Evolutionary conservation across 23 tunicate genomes (phyloP).

Genomic region (Ascidia mentula): DNA sequence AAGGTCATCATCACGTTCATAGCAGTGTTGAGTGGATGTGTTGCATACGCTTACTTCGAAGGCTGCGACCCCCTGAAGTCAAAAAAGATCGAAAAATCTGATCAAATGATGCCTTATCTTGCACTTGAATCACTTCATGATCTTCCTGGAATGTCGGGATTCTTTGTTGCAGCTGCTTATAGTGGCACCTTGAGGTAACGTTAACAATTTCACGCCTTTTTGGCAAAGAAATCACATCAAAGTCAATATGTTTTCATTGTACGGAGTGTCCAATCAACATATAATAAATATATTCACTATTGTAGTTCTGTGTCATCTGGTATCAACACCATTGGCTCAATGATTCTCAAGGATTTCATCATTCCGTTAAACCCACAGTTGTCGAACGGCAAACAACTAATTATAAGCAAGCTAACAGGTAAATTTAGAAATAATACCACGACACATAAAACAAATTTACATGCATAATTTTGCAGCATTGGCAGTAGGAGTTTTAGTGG

Average conservation of each 20-base stretch:
- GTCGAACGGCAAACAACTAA: background rate
- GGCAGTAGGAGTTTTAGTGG: background rate
- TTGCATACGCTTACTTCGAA: constrained; percentile 23
- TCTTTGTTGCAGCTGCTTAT: constrained; percentile 22
- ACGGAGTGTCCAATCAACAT: no score
- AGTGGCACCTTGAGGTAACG: constrained; percentile 19
- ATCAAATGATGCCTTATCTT: constrained; percentile 12
- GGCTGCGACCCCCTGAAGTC: constrained; percentile 16
- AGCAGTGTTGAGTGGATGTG: constrained; percentile 4
- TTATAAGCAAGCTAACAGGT: background rate
- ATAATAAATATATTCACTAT: no score
- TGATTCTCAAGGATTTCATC: background rate
- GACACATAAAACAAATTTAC: background rate
- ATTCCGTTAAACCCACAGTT: background rate
- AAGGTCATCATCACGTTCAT: background rate
- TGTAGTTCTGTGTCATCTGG: background rate
- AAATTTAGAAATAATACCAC: background rate
- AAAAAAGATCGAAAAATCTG: background rate
- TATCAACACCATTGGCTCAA: background rate
- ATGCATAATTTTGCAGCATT: background rate
- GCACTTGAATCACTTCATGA: background rate
- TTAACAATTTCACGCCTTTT: no score
- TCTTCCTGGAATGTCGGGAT: constrained; percentile 8
- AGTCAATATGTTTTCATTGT: no score
- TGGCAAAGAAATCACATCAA: no score